phyloP scores from a whole-genome alignment of 2,113 vertebrate species.

The Propithecus coquereli region DNA sequence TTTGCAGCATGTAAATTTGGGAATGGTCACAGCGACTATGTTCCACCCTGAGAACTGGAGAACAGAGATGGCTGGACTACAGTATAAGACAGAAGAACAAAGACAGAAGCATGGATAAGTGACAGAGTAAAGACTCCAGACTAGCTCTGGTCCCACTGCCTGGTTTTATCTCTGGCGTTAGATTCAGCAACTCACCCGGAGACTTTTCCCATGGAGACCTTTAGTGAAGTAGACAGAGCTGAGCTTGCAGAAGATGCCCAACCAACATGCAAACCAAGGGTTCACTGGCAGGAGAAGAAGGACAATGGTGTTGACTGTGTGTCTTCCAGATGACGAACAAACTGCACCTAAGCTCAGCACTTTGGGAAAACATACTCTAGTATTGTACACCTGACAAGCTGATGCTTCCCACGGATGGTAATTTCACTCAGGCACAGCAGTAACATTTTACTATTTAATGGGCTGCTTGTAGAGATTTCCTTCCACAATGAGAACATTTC shows the following conservation, averaged over 20 bases:
- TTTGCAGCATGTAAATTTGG: not conserved
- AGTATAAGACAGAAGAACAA: not conserved
- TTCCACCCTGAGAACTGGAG: not conserved
- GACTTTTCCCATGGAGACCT: not conserved
- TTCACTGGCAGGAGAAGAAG: not conserved
- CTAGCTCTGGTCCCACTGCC: not conserved
- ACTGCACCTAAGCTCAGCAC: not conserved
- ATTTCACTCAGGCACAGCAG: not conserved
- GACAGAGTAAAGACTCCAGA: accelerated
- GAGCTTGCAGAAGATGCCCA: not conserved
- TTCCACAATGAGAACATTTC: slow-evolving; percentile 38
- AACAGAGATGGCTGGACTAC: not conserved
- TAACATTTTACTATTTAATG: not conserved
- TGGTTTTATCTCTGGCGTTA: not conserved
- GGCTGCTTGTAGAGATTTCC: slow-evolving; percentile 27
- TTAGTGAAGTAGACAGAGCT: not conserved
- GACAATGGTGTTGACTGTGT: not conserved
- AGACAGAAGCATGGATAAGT: not conserved
- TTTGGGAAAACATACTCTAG: not conserved
- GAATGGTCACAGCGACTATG: not conserved
- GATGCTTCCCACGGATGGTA: not conserved
- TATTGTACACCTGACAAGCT: not conserved
- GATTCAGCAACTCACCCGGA: not conserved
- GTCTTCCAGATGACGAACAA: not conserved
- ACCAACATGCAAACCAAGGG: not conserved